Percentiles rank a stretch among this genome's conserved stretches.
These are phyloP conservation scores for Larimichthys crocea DNA, from an alignment of 2,113 vertebrate species.

Conservation along the genomic window DNA sequence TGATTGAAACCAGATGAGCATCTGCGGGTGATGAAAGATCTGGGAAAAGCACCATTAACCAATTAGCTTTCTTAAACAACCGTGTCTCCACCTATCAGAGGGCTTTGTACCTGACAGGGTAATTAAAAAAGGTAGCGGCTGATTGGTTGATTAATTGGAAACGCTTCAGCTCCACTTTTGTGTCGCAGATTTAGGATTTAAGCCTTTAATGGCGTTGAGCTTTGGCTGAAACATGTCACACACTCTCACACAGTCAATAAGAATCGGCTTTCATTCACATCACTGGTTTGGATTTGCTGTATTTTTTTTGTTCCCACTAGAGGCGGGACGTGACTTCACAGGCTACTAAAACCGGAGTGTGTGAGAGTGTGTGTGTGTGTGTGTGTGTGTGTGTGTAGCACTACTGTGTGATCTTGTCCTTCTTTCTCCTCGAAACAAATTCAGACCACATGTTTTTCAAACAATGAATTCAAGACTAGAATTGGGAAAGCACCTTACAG, in stretches of 20 bases:
- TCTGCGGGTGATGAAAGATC: constrained; percentile 59
- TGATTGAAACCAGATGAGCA: constrained; percentile 70
- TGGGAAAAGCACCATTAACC: constrained; percentile 68
- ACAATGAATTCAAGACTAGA: constrained; percentile 69
- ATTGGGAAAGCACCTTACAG: constrained; percentile 79
- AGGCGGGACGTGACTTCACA: constrained; percentile 59
- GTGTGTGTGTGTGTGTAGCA: constrained; percentile 31
- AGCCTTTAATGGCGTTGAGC: neutral
- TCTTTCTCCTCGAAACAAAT: constrained; percentile 69
- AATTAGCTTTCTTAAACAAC: constrained; percentile 60
- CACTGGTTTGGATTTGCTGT: constrained; percentile 51
- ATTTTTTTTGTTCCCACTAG: constrained; percentile 45
- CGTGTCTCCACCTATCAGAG: constrained; percentile 58
- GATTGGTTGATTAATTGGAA: constrained; percentile 33
- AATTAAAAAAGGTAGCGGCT: constrained; percentile 7
- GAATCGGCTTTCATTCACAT: constrained; percentile 22
- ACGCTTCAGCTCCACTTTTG: neutral
- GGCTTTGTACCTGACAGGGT: constrained; percentile 36
- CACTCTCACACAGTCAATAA: neutral
- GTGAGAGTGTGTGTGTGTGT: constrained; percentile 21
- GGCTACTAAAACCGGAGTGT: constrained; percentile 28
- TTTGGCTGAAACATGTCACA: neutral
- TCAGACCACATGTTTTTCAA: constrained; percentile 77
- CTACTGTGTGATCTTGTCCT: constrained; percentile 71
- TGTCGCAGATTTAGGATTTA: neutral